A percentile compares a stretch with the other conserved stretches of the same genome.
phyloP scores from a whole-genome alignment of 2,888 invertebrate species.

The Lumbricus terrestris region DNA sequence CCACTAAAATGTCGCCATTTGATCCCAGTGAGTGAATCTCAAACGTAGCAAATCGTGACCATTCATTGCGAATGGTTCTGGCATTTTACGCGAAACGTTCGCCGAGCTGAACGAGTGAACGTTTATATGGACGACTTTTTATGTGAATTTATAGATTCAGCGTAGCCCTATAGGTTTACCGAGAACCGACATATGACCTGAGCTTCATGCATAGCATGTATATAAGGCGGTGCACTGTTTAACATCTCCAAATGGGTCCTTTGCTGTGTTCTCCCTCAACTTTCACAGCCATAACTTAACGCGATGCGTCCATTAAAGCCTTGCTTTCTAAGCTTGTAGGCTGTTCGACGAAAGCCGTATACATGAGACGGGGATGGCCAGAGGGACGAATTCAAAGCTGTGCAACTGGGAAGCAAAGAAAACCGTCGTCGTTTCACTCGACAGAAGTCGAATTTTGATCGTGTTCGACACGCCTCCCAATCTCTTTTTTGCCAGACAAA shows the following conservation, averaged over 20 bases:
- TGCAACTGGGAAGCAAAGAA: not conserved
- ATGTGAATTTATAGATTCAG: not conserved
- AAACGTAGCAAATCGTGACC: not conserved
- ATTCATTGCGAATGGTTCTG: not conserved
- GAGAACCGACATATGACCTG: not conserved
- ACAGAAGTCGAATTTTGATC: not conserved
- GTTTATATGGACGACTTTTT: not conserved
- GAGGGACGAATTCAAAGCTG: not conserved
- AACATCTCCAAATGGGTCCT: not conserved
- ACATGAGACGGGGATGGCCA: not conserved
- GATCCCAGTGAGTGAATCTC: slow-evolving; percentile 3
- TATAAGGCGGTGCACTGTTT: not conserved
- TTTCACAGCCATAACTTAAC: not conserved
- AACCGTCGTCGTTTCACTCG: not conserved
- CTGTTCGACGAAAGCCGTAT: not conserved
- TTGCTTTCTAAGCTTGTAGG: not conserved
- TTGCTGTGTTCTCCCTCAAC: not conserved
- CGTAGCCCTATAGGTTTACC: not conserved
- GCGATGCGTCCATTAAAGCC: not conserved
- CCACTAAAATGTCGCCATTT: not conserved
- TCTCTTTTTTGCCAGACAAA: not conserved
- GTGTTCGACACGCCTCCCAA: not conserved
- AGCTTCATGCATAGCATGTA: no score
- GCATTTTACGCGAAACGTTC: not conserved
- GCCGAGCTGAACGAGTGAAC: not conserved